phyloP scores from a whole-genome alignment of 2,888 invertebrate genomes.

The Thelaira solivaga region DNA sequence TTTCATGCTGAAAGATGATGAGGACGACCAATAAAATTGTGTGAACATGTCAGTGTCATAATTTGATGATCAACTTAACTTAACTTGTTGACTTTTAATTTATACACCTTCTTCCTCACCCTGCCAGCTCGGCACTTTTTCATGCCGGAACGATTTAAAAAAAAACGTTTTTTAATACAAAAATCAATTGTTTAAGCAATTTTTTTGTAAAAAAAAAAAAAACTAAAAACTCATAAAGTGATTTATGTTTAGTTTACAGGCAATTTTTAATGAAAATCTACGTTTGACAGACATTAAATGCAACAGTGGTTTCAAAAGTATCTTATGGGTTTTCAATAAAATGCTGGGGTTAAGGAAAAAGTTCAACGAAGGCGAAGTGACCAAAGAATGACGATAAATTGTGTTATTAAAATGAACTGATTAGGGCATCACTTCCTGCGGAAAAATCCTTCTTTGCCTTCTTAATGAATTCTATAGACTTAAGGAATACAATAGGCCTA shows the following conservation, averaged over 20 bases:
- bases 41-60: conserved; percentile 52
- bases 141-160: neutral
- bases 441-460: too few relatives aligned
- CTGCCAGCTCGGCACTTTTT: neutral
- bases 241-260: conserved; percentile 56
- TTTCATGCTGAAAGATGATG: neutral
- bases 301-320: conserved; percentile 4
- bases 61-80: conserved; percentile 42
- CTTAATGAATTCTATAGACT: too few relatives aligned
- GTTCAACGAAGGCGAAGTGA: too few relatives aligned
- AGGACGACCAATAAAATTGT: conserved; percentile 10
- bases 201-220: neutral
- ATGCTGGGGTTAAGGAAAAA: too few relatives aligned
- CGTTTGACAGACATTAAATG: neutral
- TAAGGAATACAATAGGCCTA: too few relatives aligned
- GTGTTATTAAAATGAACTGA: too few relatives aligned
- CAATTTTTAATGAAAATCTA: conserved; percentile 39
- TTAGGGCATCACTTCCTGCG: too few relatives aligned
- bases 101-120: too few relatives aligned
- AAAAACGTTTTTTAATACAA: neutral
- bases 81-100: conserved; percentile 11
- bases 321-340: neutral
- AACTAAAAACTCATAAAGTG: conserved; percentile 29
- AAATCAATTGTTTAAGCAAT: conserved; percentile 1
- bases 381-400: too few relatives aligned